Evolutionary conservation across 1,140 invertebrate species (phyloP).

Genomic region (Acromyrmex heyeri): DNA sequence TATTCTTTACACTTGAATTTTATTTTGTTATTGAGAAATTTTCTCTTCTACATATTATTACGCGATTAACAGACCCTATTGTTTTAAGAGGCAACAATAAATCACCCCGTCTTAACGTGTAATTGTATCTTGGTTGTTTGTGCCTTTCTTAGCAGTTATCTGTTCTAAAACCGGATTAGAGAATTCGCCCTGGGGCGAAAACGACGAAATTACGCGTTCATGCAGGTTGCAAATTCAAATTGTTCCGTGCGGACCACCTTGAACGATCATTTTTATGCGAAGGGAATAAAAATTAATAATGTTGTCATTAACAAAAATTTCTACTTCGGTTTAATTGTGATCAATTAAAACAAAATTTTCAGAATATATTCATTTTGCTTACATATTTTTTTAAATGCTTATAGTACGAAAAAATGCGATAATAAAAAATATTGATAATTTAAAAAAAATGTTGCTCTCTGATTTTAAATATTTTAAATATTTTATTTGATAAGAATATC

Average conservation of each 20-base stretch:
- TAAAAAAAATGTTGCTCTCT: not conserved
- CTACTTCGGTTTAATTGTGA: not conserved
- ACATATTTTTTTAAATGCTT: not conserved
- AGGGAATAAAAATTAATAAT: not conserved
- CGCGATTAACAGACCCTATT: slow-evolving; percentile 9
- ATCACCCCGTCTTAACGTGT: slow-evolving; percentile 46
- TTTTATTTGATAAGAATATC: not conserved
- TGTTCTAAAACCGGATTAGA: slow-evolving; percentile 67
- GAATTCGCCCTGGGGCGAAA: slow-evolving; percentile 68
- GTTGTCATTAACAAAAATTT: not conserved
- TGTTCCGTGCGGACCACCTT: slow-evolving; percentile 4
- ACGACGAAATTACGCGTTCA: slow-evolving; percentile 50
- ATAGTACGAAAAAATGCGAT: not conserved
- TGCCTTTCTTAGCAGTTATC: slow-evolving; percentile 35
- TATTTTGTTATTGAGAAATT: slow-evolving; percentile 21
- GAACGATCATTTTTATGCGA: not conserved
- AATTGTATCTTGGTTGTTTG: slow-evolving; percentile 41
- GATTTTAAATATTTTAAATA: not conserved
- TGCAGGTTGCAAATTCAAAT: slow-evolving; percentile 68
- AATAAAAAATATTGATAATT: slow-evolving; percentile 2
- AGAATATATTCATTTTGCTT: not conserved
- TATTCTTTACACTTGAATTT: not conserved
- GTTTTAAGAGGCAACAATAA: slow-evolving; percentile 34
- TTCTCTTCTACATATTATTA: slow-evolving; percentile 14
- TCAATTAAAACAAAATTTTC: not conserved